Base-by-base conservation (phyloP, 2,888 invertebrate species). In the Ceramica pisi region DNA sequence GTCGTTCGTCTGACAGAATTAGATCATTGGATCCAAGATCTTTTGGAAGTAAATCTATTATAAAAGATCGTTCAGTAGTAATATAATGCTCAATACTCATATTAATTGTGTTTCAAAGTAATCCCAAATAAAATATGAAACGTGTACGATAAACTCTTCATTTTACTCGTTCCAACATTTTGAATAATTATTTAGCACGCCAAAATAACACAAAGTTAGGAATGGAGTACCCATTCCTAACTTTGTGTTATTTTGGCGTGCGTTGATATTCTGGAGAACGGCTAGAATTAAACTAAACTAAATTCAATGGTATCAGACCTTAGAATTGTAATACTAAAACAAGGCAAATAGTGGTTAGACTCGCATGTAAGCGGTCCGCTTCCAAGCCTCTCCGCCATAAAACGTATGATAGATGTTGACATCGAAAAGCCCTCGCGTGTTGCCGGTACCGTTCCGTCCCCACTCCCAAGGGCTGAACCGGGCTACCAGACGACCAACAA, bases 381-480 rank as follows among this genome's bases (percentile, higher is more conserved):
- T 94, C 91, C 90, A 91, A 94, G 90, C 92, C 92, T 91, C 87
- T 88, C 88, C 81, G 78, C 90, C 92, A 94, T 96, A 95, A 95
- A 96, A 92, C 94, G 91, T 93, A 94, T 96, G 95, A 96, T 94
- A 92, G 89, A 95, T 94, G 89, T 90, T 90, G 90, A 90, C 90
- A 93, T 90, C 91, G 93, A 92, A 93, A 94, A 90, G 92, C 94
- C 93, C 93, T 94, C 91, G 94, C 95, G 93, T 93, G 94, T 90
- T 90, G 83, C 82, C 85, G 86, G 91, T 92, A 92, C 94, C 93
- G 92, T 92, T 92, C 90, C 90, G 90, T 93, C 94, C 94, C 94
- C 94, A 92, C 93, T 92, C 90, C 87, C 85, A 90, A 93, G 93
- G 95, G 94, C 92, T 91, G 92, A 92, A 90, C 91, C 72, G 84